Evolutionary conservation across 1,140 invertebrate species (phyloP), one percentile per base, ranked within the genome.

Genomic region (Drosophila ercepeae): DNA sequence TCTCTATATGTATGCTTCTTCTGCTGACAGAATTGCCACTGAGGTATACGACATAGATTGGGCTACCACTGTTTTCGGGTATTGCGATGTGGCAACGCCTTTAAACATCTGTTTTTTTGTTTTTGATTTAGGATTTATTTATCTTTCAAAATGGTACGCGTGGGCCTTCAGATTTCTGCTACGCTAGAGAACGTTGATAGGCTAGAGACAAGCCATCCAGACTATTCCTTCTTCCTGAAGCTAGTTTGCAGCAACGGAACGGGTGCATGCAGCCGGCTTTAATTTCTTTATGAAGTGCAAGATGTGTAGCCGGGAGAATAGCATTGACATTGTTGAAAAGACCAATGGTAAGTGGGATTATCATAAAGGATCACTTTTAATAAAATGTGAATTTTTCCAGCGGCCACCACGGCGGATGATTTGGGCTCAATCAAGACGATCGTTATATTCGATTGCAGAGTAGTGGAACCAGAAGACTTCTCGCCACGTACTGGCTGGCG

Each of bases 231-330:
- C 93, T 94, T 94, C 53, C 64, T 96, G 0, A 95, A 95, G 91
- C 83, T 98, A 6, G 95, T 94, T 76, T 98, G 97, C 88, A 93
- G 92, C 25, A 96, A 94, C 93, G 16, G 95, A 97, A 48, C 94
- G 92, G 50, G 92, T 93, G n/a, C 94, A 77, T 95, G 94, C 2
- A 92, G 95, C 67, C 94, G 95, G 63, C 2, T 90, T 81, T 23
- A 96, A 97, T 91, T 94, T 97, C 52, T 92, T 95, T 2, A 94
- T 95, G 29, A 98, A 98, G 91, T 99, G 98, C 91, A 98, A 98
- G 92, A 92, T 98, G 29, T 99, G 98, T 91, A 92, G 92, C 0
- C 92, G 97, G 32, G 96, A 97, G 89, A 98, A 98, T 84, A 95
- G 94, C 46, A 93, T 98, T 49, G 95, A 96, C 92, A 95, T 95